These are phyloP conservation scores for Dryadula phaetusa DNA, from an alignment of 2,888 invertebrate species.

Conservation along the genomic window DNA sequence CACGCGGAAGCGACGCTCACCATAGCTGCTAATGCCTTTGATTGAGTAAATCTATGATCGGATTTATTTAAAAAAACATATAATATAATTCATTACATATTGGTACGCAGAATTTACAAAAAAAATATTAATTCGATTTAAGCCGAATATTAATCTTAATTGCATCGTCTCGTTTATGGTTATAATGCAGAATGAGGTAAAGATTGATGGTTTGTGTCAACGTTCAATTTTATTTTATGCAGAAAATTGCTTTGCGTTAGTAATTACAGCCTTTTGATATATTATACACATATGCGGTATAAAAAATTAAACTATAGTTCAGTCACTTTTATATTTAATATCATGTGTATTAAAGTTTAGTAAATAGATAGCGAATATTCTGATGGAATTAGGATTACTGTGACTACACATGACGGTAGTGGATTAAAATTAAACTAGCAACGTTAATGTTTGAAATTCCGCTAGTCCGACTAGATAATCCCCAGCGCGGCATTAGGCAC, in stretches of 20 bases:
- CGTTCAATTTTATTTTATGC: conserved; percentile 22
- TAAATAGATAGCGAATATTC: background rate
- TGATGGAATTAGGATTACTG: too few species aligned
- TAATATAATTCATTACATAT: conserved; percentile 1
- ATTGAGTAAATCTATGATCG: conserved; percentile 20
- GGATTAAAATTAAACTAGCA: background rate
- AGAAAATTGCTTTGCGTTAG: conserved; percentile 2
- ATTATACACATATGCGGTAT: conserved; percentile 1
- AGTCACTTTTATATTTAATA: background rate
- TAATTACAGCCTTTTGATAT: conserved; percentile 4
- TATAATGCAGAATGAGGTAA: conserved; percentile 23
- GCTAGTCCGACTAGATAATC: background rate
- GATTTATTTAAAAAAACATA: conserved; percentile 4
- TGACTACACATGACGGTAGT: too few species aligned
- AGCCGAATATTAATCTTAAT: conserved; percentile 24
- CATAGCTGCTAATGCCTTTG: conserved; percentile 14
- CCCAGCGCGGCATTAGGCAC: too few species aligned
- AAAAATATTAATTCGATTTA: conserved; percentile 14
- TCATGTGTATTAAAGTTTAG: background rate
- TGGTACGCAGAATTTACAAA: background rate
- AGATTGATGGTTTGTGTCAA: conserved; percentile 23
- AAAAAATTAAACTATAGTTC: conserved; percentile 5
- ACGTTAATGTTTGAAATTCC: background rate
- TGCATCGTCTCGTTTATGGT: conserved; percentile 21
- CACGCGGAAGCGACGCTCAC: background rate